Evolutionary conservation across 2,797 vertebrate species (phyloP), one percentile per base, ranked within the genome.

Genomic region (Lepus townsendii): DNA sequence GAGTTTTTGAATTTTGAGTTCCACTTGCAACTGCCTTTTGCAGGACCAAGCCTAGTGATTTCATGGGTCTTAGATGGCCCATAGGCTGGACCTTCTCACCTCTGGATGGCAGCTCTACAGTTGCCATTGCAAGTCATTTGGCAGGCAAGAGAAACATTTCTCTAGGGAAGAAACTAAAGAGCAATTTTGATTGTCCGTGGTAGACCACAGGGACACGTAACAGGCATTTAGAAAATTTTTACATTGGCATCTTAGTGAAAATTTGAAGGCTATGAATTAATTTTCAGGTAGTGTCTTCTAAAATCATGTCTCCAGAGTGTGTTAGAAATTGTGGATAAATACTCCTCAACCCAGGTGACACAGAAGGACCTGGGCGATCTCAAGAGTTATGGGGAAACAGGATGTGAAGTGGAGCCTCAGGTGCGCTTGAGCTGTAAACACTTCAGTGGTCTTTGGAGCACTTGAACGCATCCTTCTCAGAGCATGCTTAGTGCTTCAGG

Each of bases 351-450:
- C 30, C 1, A 66, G 5, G 12, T 88, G 77, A 65, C 57, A 30
- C 4, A 8, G 1, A 1, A 68, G 35, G 38, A 80, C 24, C 9
- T 32, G 30, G 16, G 42, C 10, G 11, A 68, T 93, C 90, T 65
- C 14, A 35, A 90, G 73, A 63, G 69, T 9, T 80, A 57, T 52
- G 73, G 79, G 16, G 66, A 76, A 71, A 3, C 30, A 79, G 50
- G 24, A 13, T 38, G 5, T 35, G 52, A 10, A 92, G 80, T 60
- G 38, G 16, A 14, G 47, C 47, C 73, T 92, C 27, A 76, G 63
- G 62, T 78, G 88, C 54, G 32, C 72, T 77, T 22, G 89, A 47
- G 19, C 6, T 47, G 35, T 76, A 91, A 97, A 83, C 5, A 78
- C n/a, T 92, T 95, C 54, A 65, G 82, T 0, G 0, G 0, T 84